phyloP scores from a whole-genome alignment of 53 echinoderm and acorn worm species.

The Luidia sarsii region DNA sequence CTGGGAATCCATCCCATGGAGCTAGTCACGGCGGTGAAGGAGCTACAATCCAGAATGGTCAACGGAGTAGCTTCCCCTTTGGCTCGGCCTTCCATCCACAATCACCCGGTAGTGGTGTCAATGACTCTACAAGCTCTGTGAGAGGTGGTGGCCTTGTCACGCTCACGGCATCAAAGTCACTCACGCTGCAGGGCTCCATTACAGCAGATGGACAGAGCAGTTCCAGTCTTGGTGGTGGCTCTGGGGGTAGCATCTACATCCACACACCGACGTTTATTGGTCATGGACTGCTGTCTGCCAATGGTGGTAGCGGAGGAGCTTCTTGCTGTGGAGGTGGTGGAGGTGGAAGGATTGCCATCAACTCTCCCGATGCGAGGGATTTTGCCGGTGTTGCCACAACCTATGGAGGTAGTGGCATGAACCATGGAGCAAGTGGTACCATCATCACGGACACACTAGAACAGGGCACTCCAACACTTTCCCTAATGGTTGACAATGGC shows the following conservation, averaged over 20 bases:
- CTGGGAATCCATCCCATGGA: slow-evolving; percentile 45
- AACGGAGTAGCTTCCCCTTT: slow-evolving; percentile 23
- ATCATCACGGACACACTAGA: slow-evolving; percentile 49
- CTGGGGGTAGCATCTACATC: slow-evolving; percentile 81
- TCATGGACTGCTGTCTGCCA: slow-evolving; percentile 65
- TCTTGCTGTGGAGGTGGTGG: slow-evolving; percentile 71
- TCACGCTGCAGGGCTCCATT: slow-evolving; percentile 69
- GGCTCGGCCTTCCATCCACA: slow-evolving; percentile 55
- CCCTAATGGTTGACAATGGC: slow-evolving; percentile 65
- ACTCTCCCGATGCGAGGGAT: slow-evolving; percentile 35
- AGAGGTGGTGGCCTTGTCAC: slow-evolving; percentile 73
- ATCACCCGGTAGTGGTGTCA: slow-evolving; percentile 74
- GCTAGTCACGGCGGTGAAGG: slow-evolving; percentile 89
- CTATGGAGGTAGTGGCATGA: slow-evolving; percentile 66
- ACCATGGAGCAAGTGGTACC: slow-evolving; percentile 79
- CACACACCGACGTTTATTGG: slow-evolving; percentile 48
- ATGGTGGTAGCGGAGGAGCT: slow-evolving; percentile 69
- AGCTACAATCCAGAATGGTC: slow-evolving; percentile 15
- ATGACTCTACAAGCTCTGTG: neutral
- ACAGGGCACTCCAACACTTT: slow-evolving; percentile 19
- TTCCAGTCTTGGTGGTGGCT: slow-evolving; percentile 60
- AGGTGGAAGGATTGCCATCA: slow-evolving; percentile 78
- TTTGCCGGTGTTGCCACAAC: slow-evolving; percentile 70
- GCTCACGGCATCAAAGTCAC: slow-evolving; percentile 24
- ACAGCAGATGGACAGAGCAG: slow-evolving; percentile 65